Conservation (phyloP, 2,888 invertebrate genomes). For the Gibbula magus region DNA sequence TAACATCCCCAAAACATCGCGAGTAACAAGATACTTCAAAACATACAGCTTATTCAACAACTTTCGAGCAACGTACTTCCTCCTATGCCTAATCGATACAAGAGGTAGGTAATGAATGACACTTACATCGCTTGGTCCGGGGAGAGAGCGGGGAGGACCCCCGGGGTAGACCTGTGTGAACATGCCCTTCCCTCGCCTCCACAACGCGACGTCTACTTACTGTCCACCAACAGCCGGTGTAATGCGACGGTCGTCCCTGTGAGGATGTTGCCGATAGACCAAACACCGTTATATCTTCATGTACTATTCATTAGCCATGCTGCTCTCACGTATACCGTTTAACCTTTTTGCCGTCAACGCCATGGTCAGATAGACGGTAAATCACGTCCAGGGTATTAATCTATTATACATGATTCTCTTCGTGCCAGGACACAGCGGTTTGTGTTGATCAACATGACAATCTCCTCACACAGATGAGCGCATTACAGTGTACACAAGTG, state of each 20-base stretch:
- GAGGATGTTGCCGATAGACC: not conserved
- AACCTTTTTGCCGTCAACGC: not conserved
- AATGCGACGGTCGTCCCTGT: not conserved
- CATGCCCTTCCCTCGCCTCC: not conserved
- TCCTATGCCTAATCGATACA: too few species aligned
- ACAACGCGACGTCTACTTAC: not conserved
- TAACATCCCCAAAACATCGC: too few species aligned
- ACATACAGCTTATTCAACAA: too few species aligned
- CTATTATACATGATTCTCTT: too few species aligned
- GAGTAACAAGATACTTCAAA: too few species aligned
- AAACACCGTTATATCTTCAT: not conserved
- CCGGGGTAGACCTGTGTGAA: conserved; percentile 13
- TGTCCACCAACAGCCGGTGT: not conserved
- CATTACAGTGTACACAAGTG: too few species aligned
- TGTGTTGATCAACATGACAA: too few species aligned
- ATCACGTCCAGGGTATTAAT: too few species aligned
- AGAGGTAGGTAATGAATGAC: not conserved
- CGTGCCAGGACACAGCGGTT: too few species aligned
- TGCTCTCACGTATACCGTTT: not conserved
- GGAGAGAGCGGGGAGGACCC: not conserved
- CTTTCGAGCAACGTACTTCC: too few species aligned
- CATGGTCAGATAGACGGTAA: too few species aligned
- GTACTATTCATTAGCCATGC: not conserved
- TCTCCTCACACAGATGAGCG: too few species aligned
- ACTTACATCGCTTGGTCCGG: not conserved